Evolutionary conservation across 2,113 vertebrate genomes (phyloP).

Genomic region (Paraplagusia blochii): DNA sequence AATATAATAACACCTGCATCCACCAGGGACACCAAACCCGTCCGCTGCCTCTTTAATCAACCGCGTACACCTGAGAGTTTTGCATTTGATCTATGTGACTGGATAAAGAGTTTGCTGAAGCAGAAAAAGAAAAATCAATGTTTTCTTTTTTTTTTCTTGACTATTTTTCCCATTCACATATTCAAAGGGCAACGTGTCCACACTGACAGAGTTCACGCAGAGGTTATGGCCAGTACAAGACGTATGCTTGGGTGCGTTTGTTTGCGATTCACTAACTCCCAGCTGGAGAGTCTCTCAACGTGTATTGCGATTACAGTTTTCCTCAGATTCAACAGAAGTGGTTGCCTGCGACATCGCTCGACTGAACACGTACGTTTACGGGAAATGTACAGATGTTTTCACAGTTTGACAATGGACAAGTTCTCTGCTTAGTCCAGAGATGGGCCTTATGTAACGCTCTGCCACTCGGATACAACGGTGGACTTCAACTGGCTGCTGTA

Average conservation of each 20-base stretch:
- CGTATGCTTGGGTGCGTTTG: slow-evolving; percentile 38
- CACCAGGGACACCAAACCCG: neutral
- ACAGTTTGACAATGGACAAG: slow-evolving; percentile 13
- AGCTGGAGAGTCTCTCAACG: slow-evolving; percentile 34
- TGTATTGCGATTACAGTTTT: slow-evolving; percentile 34
- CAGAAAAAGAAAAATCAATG: slow-evolving; percentile 8
- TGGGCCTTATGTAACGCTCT: slow-evolving; percentile 3
- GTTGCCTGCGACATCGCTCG: slow-evolving; percentile 4
- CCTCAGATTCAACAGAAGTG: slow-evolving; percentile 25
- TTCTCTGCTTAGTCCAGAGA: slow-evolving; percentile 16
- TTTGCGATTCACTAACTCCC: slow-evolving; percentile 41
- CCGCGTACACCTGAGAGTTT: neutral
- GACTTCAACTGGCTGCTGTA: slow-evolving; percentile 7
- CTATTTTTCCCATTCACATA: slow-evolving; percentile 11
- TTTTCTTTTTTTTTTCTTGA: neutral
- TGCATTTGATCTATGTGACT: slow-evolving; percentile 11
- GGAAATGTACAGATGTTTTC: neutral
- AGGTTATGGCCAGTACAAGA: slow-evolving; percentile 62
- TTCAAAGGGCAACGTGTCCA: slow-evolving; percentile 7
- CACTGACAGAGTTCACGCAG: slow-evolving; percentile 56
- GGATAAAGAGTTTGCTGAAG: slow-evolving; percentile 2
- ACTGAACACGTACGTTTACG: slow-evolving; percentile 7
- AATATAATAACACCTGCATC: neutral
- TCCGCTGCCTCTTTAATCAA: slow-evolving; percentile 4
- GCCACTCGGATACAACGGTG: slow-evolving; percentile 14